Evolutionary conservation across 2,888 invertebrate species (phyloP), one percentile per base, ranked within the genome.

Genomic region (Chrysolina oricalcia): DNA sequence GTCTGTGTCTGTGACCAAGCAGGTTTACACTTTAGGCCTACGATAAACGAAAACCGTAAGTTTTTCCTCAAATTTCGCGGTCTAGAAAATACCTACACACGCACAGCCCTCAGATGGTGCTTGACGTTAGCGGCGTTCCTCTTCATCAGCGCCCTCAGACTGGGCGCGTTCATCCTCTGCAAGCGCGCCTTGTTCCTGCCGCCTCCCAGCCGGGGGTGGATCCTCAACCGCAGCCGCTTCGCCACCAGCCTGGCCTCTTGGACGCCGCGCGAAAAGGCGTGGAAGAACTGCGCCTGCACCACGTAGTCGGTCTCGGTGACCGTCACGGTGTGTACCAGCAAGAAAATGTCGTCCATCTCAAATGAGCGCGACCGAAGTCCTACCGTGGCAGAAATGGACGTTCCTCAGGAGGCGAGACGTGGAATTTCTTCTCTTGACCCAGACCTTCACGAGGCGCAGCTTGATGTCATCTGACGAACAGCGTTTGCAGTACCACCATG

Each of bases 321-420:
- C 41, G 89, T 89, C 85, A 90, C 87, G 70, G 89, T 90, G 83
- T 90, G 89, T 74, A 90, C 86, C 81, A 90, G 81, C 76, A 89
- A 80, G 81, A 85, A 87, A 81, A 66, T 41, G 67, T 50, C 50
- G 59, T 11, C 67, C 48, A 67, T 75, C 65, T 78, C 86, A 87
- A 72, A 87, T 85, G 17, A 85, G 83, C 13, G 87, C 87, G 62
- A 84, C 83, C 63, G 86, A 87, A 74, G 86, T 86, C 76, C 88
- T 85, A 68, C 88, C 87, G 83, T 87, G 87, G 76, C 87, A 87
- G 76, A 86, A 86, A 73, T 85, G 85, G 70, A 85, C 82, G 78
- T 78, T 82, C 69, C 81, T 80, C 70, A 79, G 72, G 40, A 81
- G 64, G 48, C 59, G 72, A 40, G 72, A 75, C 23, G 68, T 80